Percentiles rank a stretch among this genome's conserved stretches.
Conservation (phyloP, 2,113 vertebrate species). For the Oceanodroma tethys region DNA sequence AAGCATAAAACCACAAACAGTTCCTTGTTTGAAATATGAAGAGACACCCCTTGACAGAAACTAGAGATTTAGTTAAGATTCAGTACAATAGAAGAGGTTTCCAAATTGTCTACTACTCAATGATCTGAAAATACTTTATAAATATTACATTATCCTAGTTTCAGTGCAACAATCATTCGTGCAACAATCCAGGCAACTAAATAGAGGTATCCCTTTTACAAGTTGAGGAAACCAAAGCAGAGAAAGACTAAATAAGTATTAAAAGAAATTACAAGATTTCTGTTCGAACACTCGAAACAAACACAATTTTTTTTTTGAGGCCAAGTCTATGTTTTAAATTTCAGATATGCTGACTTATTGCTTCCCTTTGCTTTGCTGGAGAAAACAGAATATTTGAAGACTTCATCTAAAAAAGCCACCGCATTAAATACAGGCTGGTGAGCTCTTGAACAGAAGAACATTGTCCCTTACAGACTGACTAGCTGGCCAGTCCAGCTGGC, state of each 20-base stretch:
- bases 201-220: not conserved
- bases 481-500: conserved; percentile 3
- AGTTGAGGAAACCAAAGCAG: not conserved
- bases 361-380: not conserved
- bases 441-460: not conserved
- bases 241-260: not conserved
- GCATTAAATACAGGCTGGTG: not conserved
- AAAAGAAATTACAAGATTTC: not conserved
- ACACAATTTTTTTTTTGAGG: not conserved
- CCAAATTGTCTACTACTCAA: conserved; percentile 33
- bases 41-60: not conserved
- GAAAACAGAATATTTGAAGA: not conserved
- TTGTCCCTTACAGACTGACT: not conserved
- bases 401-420: not conserved
- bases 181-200: not conserved
- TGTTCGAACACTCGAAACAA: not conserved
- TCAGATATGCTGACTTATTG: not conserved
- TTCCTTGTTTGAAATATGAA: not conserved
- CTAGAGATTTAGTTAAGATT: conserved; percentile 5
- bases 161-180: not conserved
- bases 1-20: not conserved
- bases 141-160: conserved; percentile 26
- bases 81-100: not conserved
- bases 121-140: conserved; percentile 36
- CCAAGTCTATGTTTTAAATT: not conserved